These are phyloP conservation scores for Copsychus sechellarum DNA, from an alignment of 2,113 vertebrate species.

Conservation along the genomic window DNA sequence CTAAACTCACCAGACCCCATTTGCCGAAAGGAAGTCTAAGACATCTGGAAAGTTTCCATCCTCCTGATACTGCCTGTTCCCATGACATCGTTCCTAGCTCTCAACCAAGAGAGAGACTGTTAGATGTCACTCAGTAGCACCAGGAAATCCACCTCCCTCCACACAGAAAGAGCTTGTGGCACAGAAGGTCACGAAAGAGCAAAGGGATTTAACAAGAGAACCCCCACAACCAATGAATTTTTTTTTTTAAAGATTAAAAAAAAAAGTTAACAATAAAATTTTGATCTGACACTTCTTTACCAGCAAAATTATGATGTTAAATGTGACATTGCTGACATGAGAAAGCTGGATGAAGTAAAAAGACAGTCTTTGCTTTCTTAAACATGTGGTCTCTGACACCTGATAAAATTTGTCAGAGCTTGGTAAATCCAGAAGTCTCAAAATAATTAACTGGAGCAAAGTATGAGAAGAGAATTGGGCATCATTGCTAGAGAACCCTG, in stretches of 20 bases:
- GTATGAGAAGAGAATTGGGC: not conserved
- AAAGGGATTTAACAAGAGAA: not conserved
- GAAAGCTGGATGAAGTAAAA: not conserved
- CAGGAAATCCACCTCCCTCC: not conserved
- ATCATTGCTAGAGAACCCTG: not conserved
- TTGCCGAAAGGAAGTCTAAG: not conserved
- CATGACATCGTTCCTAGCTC: not conserved
- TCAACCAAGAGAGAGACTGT: not conserved
- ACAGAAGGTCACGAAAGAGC: not conserved
- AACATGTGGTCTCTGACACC: not conserved
- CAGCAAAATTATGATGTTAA: not conserved
- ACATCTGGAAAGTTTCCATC: slow-evolving; percentile 4
- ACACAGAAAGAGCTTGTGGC: not conserved
- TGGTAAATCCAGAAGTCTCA: not conserved
- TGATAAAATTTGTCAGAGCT: not conserved
- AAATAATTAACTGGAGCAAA: not conserved
- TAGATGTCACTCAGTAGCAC: not conserved
- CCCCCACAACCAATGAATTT: not conserved
- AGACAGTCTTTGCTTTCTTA: not conserved
- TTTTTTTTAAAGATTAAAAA: not conserved
- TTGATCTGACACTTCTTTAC: not conserved
- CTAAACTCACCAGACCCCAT: not conserved
- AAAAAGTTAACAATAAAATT: not conserved
- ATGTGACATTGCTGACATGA: not conserved
- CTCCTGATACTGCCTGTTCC: not conserved